Conservation (phyloP, 2,888 invertebrate species). For the Gastrophysa polygoni region DNA sequence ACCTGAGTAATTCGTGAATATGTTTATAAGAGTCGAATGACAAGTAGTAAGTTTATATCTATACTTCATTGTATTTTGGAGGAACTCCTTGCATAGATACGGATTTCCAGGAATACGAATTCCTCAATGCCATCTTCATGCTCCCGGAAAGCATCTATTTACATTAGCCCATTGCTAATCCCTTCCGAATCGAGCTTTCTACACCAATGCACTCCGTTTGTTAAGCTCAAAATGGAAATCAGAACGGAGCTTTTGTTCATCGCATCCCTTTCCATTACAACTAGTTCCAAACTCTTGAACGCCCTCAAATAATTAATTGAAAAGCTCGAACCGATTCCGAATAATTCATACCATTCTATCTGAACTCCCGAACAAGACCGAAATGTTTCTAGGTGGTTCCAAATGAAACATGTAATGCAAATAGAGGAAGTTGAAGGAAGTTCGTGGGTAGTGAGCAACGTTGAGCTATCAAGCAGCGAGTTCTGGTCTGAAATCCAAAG, state of each 20-base stretch:
- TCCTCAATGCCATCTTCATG: too few species aligned
- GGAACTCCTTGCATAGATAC: too few species aligned
- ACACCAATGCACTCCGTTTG: background rate
- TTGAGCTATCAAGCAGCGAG: constrained; percentile 33
- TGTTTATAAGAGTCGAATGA: too few species aligned
- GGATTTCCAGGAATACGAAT: too few species aligned
- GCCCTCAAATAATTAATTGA: constrained; percentile 35
- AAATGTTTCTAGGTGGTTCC: constrained; percentile 19
- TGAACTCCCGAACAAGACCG: constrained; percentile 27
- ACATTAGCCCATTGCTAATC: too few species aligned
- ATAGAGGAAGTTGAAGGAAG: constrained; percentile 25
- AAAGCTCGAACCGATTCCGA: constrained; percentile 32
- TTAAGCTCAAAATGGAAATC: background rate
- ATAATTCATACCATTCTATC: constrained; percentile 35
- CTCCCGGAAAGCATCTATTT: too few species aligned
- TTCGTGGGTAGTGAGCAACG: constrained; percentile 20
- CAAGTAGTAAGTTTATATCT: too few species aligned
- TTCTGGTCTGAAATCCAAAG: constrained; percentile 42
- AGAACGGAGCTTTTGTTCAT: constrained; percentile 15
- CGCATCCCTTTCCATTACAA: constrained; percentile 24
- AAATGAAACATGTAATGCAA: constrained; percentile 23
- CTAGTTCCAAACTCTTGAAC: constrained; percentile 24
- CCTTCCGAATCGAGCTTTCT: too few species aligned
- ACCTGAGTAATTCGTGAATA: too few species aligned
- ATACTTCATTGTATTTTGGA: too few species aligned